Base-by-base conservation (phyloP, 2,113 vertebrate species). In the Ceuthmochares aereus region DNA sequence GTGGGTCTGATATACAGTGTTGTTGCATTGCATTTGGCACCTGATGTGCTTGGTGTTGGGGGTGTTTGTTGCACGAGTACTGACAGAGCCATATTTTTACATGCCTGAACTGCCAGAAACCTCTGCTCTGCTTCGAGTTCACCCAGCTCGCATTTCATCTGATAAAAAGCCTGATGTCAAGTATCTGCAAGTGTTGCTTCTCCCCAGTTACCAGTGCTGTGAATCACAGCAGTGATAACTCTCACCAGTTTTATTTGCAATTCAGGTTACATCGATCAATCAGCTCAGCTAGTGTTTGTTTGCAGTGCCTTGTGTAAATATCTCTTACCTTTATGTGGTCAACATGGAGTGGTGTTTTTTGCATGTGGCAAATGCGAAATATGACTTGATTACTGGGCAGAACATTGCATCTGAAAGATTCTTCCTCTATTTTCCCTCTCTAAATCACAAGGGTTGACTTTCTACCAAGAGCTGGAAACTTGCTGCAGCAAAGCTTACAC, bases 51-150 rank as follows among this genome's bases (percentile, higher is more conserved):
- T 51, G 29, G 32, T 63, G 43, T 40, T 52, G 76, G 70, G 52
- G 66, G 60, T 21, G 54, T 63, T 67, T 78, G 37, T 72, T 97
- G 96, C 97, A 96, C 15, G 85, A 86, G 7, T 93, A 95, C 80
- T 97, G 92, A 94, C 91, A 89, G 94, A 86, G 89, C 62, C 27
- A 12, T 64, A 7, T 85, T 93, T 96, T 95, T 91, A 95, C 89
- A 75, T 97, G 96, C 95, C 93, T 96, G 93, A 97, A 97, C 96
- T 97, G 97, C 97, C 97, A 96, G 97, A 95, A 96, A 84, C 73
- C 78, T 97, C 91, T 96, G 97, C 96, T 97, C 97, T 97, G 97
- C 97, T 97, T 96, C 34, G 23, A 93, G 56, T 94, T 97, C 47
- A 70, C 47, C 69, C 78, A 94, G 69, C 84, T 96, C 3, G 1